A percentile compares a stretch with the other conserved stretches of the same genome.
Evolutionary conservation across 2,113 vertebrate species (phyloP).

Genomic region (Tretioscincus oriximinensis): DNA sequence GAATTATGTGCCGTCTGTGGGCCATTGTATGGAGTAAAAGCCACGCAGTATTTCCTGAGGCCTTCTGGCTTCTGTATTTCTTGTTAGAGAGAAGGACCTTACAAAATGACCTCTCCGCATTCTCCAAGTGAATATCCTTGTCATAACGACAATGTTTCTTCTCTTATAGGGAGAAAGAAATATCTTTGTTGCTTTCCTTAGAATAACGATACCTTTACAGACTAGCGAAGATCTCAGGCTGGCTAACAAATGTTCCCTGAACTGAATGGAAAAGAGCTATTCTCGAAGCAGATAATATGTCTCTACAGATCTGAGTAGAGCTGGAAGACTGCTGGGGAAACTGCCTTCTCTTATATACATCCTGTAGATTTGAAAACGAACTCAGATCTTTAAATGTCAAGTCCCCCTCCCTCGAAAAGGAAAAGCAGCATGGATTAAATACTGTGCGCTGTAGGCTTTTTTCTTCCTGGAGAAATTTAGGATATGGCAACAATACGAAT

Average conservation of each 20-base stretch:
- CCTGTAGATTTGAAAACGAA: not conserved
- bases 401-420: not conserved
- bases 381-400: not conserved
- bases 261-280: not conserved
- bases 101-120: not conserved
- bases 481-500: not conserved
- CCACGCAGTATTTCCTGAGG: not conserved
- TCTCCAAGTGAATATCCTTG: not conserved
- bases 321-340: not conserved
- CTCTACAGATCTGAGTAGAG: not conserved
- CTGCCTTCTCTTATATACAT: not conserved
- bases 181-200: not conserved
- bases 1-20: not conserved
- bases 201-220: not conserved
- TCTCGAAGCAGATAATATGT: too few species aligned
- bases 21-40: not conserved
- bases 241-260: not conserved
- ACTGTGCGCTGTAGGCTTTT: not conserved
- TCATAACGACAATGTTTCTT: not conserved
- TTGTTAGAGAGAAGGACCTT: not conserved
- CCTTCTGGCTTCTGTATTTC: not conserved
- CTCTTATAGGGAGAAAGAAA: not conserved
- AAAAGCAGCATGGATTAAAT: too few species aligned
- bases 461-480: not conserved
- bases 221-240: not conserved